phyloP scores from a whole-genome alignment of 2,113 vertebrate species.

The Brachirus orientalis region DNA sequence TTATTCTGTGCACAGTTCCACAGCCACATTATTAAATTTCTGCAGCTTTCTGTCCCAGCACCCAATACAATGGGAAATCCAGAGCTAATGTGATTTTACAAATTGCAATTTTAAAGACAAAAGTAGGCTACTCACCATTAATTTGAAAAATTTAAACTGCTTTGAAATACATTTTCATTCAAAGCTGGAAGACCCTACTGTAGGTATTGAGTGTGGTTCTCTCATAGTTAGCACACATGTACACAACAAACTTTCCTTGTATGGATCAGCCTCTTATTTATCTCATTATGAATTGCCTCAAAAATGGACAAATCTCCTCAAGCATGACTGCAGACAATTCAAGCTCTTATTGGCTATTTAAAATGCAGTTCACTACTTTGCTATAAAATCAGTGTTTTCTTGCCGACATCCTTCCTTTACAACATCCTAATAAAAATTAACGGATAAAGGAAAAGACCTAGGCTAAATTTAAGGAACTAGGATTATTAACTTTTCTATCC shows the following conservation, averaged over 20 bases:
- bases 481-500: not conserved
- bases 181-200: not conserved
- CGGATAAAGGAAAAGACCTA: not conserved
- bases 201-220: constrained; percentile 9
- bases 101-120: not conserved
- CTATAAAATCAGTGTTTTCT: not conserved
- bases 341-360: not conserved
- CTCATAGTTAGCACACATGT: constrained; percentile 16
- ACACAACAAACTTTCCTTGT: constrained; percentile 49
- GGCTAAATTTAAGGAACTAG: not conserved
- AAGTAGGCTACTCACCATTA: not conserved
- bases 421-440: not conserved
- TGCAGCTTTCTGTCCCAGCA: not conserved
- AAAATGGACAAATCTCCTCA: constrained; percentile 30
- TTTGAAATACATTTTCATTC: constrained; percentile 25
- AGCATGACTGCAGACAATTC: constrained; percentile 10
- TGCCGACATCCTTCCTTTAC: not conserved
- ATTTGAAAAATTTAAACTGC: not conserved
- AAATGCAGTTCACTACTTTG: not conserved
- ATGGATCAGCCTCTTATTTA: constrained; percentile 36
- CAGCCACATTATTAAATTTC: not conserved
- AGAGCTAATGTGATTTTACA: not conserved
- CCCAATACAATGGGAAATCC: not conserved
- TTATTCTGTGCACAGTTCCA: constrained; percentile 34
- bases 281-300: constrained; percentile 21